Evolutionary conservation across 2,113 vertebrate genomes (phyloP).

Genomic region (Tauraco erythrolophus): DNA sequence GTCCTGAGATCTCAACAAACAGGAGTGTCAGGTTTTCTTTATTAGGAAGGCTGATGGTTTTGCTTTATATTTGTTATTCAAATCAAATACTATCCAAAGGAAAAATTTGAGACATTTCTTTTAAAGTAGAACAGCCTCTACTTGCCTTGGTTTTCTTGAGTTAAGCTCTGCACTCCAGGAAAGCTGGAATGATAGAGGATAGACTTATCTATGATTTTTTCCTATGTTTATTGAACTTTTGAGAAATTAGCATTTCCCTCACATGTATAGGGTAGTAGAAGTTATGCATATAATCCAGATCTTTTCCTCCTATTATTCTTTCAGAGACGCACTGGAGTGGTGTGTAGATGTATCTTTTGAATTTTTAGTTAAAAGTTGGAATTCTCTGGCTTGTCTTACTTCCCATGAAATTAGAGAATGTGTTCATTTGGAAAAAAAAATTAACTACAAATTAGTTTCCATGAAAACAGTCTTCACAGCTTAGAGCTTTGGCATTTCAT

Average conservation of each 20-base stretch:
- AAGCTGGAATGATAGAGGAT: background rate
- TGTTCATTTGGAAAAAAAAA: background rate
- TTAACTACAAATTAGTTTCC: background rate
- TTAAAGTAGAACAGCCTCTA: background rate
- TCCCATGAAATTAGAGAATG: background rate
- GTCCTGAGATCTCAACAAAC: background rate
- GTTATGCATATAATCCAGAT: background rate
- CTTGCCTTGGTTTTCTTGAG: background rate
- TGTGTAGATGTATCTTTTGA: background rate
- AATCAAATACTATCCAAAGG: background rate
- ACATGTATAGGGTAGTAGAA: background rate
- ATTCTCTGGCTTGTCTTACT: background rate
- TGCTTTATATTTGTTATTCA: background rate
- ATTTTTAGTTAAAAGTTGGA: background rate
- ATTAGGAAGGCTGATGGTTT: background rate
- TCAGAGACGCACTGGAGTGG: background rate
- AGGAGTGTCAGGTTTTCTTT: background rate
- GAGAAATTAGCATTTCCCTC: background rate
- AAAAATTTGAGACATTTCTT: background rate
- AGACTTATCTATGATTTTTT: background rate
- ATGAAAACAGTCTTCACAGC: background rate
- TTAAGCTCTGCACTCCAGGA: background rate
- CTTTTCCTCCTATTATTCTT: background rate
- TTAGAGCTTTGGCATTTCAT: conserved; percentile 8
- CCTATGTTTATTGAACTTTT: background rate